Base-by-base conservation (phyloP, 2,113 vertebrate genomes). In the Dromas ardeola region DNA sequence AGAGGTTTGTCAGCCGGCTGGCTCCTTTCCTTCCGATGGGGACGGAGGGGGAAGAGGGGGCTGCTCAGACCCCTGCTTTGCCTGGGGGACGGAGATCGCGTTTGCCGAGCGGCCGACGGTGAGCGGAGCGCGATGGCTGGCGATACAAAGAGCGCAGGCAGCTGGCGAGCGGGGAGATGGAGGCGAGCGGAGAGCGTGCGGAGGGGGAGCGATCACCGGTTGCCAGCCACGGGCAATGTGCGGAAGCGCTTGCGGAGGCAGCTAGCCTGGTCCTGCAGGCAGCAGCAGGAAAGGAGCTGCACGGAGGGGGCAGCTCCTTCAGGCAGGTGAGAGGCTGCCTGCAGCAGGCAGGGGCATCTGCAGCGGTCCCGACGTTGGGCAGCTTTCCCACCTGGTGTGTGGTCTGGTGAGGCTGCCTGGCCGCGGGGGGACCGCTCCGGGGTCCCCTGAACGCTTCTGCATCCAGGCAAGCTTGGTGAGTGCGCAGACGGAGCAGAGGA, bases 1-100 rank as follows among this genome's bases (percentile, higher is more conserved):
- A 97, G 99, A 99, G 99, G 99, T 99, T 98, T 97, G 98, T 99
- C 98, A 67, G 36, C 49, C 69, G 50, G 66, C 90, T 76, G 73
- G 92, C 88, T 96, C 82, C 74, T 86, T 92, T 72, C 80, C 81
- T 96, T 89, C 82, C 79, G 30, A 55, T 36, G 77, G 84, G 91
- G 82, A 79, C 32, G 38, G 70, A 76, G 78, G 47, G 86, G 80
- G 78, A 70, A 49, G 58, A 52, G 76, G 72, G 90, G 42, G 59
- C 66, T 30, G 82, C 42, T 65, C 65, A 23, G 86, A 81, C 53
- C 78, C 65, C 40, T 6, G 86, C 56, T 87, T 76, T 88, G 74
- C 61, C 58, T 18, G 67, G 59, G 72, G 80, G 43, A 27, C 30
- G n/a, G 91, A 84, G 84, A 61, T 58, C 10, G 78, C 61, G 52